These are phyloP conservation scores for Lottia scabra DNA, from an alignment of 2,888 invertebrate species.

Conservation along the genomic window DNA sequence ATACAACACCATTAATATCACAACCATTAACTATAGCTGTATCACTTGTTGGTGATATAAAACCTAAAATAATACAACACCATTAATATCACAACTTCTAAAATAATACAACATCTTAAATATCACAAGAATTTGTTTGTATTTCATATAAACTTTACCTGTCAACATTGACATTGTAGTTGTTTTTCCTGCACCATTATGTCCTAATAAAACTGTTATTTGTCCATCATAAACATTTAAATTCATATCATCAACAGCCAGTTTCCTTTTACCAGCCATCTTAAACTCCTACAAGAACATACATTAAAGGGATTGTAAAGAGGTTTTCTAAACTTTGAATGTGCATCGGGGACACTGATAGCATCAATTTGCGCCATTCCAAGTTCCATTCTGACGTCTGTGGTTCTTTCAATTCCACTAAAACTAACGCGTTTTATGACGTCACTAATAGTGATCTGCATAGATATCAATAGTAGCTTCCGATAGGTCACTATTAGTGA, in stretches of 20 bases:
- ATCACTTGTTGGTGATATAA: constrained; percentile 70
- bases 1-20: constrained; percentile 72
- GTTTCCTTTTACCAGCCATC: constrained; percentile 45
- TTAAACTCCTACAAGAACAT: constrained; percentile 29
- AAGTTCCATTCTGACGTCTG: no score
- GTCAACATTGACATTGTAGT: constrained; percentile 94
- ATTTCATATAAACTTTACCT: constrained; percentile 72
- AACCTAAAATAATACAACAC: constrained; percentile 68
- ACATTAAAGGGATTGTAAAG: neutral
- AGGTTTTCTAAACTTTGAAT: no score
- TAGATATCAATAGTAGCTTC: no score
- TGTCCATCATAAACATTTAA: constrained; percentile 83
- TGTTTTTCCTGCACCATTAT: constrained; percentile 89
- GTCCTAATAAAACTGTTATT: constrained; percentile 87
- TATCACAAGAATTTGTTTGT: no score
- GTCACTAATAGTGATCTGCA: no score
- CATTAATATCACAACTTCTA: no score
- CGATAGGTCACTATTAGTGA: no score
- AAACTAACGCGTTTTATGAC: no score
- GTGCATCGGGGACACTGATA: no score
- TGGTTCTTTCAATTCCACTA: no score
- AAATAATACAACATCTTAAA: no score
- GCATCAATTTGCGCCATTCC: no score
- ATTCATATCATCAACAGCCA: constrained; percentile 78
- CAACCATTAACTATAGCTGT: constrained; percentile 79